Percentiles rank a stretch among this genome's conserved stretches.
Conservation (phyloP, 2,797 vertebrate species). For the Thunnus albacares region DNA sequence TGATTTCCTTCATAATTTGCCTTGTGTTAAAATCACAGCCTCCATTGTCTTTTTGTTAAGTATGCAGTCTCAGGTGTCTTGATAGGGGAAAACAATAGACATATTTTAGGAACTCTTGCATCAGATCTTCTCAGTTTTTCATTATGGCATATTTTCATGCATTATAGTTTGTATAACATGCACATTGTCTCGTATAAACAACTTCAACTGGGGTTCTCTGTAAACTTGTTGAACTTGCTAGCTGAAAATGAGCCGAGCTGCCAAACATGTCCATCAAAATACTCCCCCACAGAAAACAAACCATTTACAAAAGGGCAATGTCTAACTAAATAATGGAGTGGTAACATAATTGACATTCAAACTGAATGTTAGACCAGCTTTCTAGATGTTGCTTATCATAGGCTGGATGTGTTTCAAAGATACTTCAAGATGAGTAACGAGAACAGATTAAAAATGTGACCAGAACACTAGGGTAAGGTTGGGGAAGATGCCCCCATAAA, state of each 20-base stretch:
- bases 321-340: background rate
- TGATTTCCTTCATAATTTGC: background rate
- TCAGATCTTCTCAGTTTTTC: background rate
- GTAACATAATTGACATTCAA: constrained; percentile 7
- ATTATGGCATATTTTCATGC: background rate
- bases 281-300: background rate
- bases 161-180: background rate
- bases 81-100: background rate
- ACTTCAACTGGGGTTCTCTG: background rate
- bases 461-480: too few relatives aligned
- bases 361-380: background rate
- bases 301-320: background rate
- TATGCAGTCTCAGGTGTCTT: background rate
- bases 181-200: background rate
- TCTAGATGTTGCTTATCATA: background rate
- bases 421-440: constrained; percentile 3
- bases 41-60: background rate
- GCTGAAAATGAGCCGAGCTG: constrained; percentile 3
- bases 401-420: constrained; percentile 12
- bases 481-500: too few relatives aligned
- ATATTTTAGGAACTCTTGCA: background rate
- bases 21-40: background rate
- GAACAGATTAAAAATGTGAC: constrained; percentile 3
- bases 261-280: background rate
- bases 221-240: background rate